Base-by-base conservation (phyloP, 2,113 vertebrate genomes). In the Corythaeola cristata region DNA sequence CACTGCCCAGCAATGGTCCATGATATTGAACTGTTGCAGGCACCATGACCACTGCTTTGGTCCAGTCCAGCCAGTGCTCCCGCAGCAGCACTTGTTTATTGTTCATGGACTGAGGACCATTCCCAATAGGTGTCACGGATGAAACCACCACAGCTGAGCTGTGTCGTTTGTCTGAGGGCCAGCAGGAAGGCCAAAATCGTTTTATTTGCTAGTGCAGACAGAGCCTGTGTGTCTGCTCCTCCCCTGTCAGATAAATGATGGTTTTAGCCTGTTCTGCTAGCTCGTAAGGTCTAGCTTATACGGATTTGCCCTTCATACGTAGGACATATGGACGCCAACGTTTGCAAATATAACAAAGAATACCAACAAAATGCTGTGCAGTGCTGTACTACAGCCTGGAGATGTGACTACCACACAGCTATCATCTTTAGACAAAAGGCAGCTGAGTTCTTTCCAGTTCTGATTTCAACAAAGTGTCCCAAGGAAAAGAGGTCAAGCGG, bases 1-100 rank as follows among this genome's bases (percentile, higher is more conserved):
- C 23, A 45, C 45, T 73, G 19, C 24, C 28, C 0, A 0, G 20
- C 1, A 5, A 49, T 14, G 26, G 47, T 74, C 28, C 2, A 0
- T n/a, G 28, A 20, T 67, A 55, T 27, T 39, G 39, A 74, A 26
- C 8, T 55, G 20, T 35, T 74, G 6, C 44, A 67, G 22, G 35
- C 75, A 33, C 37, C 16, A 39, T 22, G 23, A 66, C 64, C 64
- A 59, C 12, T 45, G 9, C 26, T 63, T 62, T 28, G 12, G n/a
- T 62, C 21, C 18, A 20, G n/a, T 69, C 26, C 32, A 56, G n/a
- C 26, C 17, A 32, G 41, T 26, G 59, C 24, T 69, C 26, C 5
- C 26, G 10, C 55, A 68, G 49, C 32, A 87, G 27, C 7, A 9
- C 32, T 44, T 67, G 20, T 41, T 28, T 15, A 28, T 33, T 1